Conservation (phyloP, 2,888 invertebrate genomes). For the Stenolophus ochropezus region DNA sequence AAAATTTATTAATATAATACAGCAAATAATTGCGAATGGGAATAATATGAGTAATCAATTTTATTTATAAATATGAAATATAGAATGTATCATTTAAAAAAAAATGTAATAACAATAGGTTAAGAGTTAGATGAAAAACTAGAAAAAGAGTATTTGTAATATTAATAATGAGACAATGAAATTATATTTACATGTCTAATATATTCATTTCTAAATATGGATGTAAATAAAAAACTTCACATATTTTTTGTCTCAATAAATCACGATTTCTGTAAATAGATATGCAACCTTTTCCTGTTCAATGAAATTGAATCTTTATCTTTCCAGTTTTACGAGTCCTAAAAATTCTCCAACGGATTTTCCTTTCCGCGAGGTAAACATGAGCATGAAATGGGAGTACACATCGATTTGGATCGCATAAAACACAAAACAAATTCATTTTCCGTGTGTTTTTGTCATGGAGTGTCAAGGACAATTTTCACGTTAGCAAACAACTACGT, state of each 20-base stretch:
- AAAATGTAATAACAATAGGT: too few species aligned
- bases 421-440: constrained; percentile 1
- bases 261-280: neutral
- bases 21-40: too few species aligned
- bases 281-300: neutral
- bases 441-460: constrained; percentile 7
- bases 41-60: too few species aligned
- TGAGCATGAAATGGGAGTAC: neutral
- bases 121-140: too few species aligned
- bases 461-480: constrained; percentile 32
- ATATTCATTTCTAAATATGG: too few species aligned
- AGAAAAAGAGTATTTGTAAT: too few species aligned
- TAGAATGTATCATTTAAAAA: too few species aligned
- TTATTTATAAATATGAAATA: too few species aligned
- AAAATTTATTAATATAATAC: too few species aligned
- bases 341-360: neutral
- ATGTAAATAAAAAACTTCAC: too few species aligned
- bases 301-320: neutral
- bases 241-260: neutral
- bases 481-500: neutral
- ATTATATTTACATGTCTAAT: too few species aligned
- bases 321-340: neutral
- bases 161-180: too few species aligned
- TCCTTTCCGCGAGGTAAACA: neutral
- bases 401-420: neutral